Evolutionary conservation across 92 coral and sea anemone genomes (phyloP), one percentile per base, ranked within the genome.

Genomic region (Diadumene lineata): DNA sequence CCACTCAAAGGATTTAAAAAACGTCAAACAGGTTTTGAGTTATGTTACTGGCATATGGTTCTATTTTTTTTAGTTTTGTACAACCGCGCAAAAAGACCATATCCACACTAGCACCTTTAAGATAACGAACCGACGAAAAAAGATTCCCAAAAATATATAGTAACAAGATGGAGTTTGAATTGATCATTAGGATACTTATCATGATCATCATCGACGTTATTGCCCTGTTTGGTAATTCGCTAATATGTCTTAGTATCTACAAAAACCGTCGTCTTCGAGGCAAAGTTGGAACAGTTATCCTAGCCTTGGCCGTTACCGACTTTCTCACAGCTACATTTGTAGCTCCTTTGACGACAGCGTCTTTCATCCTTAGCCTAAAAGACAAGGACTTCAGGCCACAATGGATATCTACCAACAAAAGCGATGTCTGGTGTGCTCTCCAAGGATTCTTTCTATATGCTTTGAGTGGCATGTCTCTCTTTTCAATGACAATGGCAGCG

Each of bases 231-330:
- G 78, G 78, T 1, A 72, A 72, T n/a, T 32, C 50, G 25, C 67
- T 72, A 16, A 68, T 72, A 17, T 72, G 78, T 34, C 18, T 56
- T 18, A 72, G 78, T 34, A 50, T 72, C 21, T 57, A 32, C 78
- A 57, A 17, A 34, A 57, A 72, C 32, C 65, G 25, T 34, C 78
- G 67, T 22, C 78, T 72, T 34, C 66, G 78, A 1, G 25, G 38
- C 21, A 30, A 33, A 27, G 58, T 46, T 18, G 55, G 55, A 2
- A 21, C 58, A 13, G 38, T 53, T 21, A 72, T 72, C 6, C 50
- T 72, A 0, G 28, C 78, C 28, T 68, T 72, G 24, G 65, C 78
- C 0, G 0, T 29, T 1, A 26, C 78, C 67, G 78, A 72, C 32
- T 31, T 72, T 17, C 22, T 72, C 51, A 22, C 64, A 19, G 65